Base-by-base conservation (phyloP, 2,888 invertebrate genomes). In the Gnatocerus cornutus region DNA sequence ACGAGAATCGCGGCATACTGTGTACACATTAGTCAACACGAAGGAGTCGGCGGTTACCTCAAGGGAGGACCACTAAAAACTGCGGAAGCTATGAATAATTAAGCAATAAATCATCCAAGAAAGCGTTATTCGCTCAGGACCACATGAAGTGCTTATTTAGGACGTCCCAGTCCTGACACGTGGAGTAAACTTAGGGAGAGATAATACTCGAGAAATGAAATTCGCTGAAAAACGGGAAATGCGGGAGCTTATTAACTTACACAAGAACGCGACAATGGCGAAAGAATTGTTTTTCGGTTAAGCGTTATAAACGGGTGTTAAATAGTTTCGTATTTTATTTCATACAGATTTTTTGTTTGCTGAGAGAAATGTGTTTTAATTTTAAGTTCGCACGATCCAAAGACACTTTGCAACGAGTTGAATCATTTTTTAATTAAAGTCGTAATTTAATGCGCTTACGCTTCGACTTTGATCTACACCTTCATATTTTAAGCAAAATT, bases 21-120 rank as follows among this genome's bases (percentile, higher is more conserved):
- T 21, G 21, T 21, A 21, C 21, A 21, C 21, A 21, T 21, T 21
- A 21, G 21, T 21, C 21, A 21, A 21, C 21, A 21, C 21, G 21
- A 21, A 21, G 21, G 21, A 21, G 21, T 21, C 21, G 21, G 13
- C 29, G 21, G 14, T 55, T 14, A 46, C 58, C 65, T 65, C 55
- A 45, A 45, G 64, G 64, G 56, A 65, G 41, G 10, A 29, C 64
- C 48, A 53, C 61, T 53, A 68, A 71, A 64, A 68, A 48, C 64
- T 37, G 27, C 58, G 53, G 43, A 56, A 55, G 64, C 63, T 50
- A 71, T 73, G 72, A 69, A 73, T 74, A 73, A 73, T 73, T 73
- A 72, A 71, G 64, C 37, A 41, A 71, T 75, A 71, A 73, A 73
- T 75, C 71, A 70, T 45, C 10, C 45, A 56, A 27, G 48, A 52